These are phyloP conservation scores for Aphelinus certus DNA, from an alignment of 1,140 invertebrate genomes.

Conservation along the genomic window DNA sequence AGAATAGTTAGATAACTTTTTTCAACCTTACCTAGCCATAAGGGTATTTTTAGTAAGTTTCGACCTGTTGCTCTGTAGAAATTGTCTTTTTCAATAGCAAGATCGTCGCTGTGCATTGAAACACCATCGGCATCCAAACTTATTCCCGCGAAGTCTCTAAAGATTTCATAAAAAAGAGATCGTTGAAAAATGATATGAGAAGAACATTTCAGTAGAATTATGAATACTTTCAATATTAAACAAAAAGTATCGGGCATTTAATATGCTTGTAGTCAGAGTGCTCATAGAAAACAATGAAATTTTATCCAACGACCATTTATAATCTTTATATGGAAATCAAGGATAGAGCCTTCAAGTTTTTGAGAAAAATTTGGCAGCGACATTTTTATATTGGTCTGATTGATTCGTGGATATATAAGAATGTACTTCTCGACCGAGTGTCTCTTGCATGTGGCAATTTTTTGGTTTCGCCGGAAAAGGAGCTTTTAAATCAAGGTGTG, in stretches of 20 bases:
- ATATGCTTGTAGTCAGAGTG: neutral
- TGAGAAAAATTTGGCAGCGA: no score
- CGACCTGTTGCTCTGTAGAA: conserved; percentile 51
- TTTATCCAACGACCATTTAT: no score
- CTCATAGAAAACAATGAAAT: no score
- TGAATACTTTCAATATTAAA: neutral
- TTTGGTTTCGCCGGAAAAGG: neutral
- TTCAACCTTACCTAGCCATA: conserved; percentile 57
- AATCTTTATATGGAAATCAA: no score
- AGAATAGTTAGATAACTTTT: neutral
- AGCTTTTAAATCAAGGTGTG: no score
- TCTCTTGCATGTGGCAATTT: neutral
- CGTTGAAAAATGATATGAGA: neutral
- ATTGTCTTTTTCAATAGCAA: conserved; percentile 50
- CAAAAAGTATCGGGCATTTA: neutral
- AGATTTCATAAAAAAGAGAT: conserved; percentile 22
- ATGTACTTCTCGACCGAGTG: no score
- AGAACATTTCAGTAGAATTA: no score
- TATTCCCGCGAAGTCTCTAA: conserved; percentile 48
- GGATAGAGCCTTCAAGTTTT: no score
- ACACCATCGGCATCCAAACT: conserved; percentile 43
- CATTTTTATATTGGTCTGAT: no score
- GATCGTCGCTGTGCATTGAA: conserved; percentile 49
- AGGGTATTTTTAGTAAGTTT: conserved; percentile 49
- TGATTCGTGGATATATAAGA: no score